Evolutionary conservation across 2,888 invertebrate species (phyloP).

Genomic region (Agrilus biguttatus): DNA sequence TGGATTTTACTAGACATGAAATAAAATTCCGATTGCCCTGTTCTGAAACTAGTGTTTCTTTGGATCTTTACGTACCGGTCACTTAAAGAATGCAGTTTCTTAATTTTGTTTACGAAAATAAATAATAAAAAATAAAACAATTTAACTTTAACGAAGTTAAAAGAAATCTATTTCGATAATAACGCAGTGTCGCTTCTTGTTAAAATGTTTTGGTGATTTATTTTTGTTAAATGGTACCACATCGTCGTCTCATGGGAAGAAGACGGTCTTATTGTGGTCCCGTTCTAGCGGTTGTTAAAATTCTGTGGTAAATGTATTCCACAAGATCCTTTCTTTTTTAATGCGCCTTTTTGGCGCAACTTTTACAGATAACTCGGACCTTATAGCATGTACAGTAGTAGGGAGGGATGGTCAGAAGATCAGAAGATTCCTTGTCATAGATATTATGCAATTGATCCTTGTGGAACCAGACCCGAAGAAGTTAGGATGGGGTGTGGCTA

Average conservation of each 20-base stretch:
- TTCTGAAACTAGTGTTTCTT: too few relatives aligned
- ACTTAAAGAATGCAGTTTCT: too few relatives aligned
- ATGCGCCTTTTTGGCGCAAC: slow-evolving; percentile 1
- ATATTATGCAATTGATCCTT: slow-evolving; percentile 84
- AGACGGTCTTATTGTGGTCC: slow-evolving; percentile 1
- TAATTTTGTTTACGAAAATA: too few relatives aligned
- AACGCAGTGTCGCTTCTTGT: slow-evolving; percentile 2
- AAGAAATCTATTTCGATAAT: background rate
- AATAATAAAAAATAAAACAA: too few relatives aligned
- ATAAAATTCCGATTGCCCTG: too few relatives aligned
- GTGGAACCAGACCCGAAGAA: slow-evolving; percentile 93
- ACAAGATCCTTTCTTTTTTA: slow-evolving; percentile 8
- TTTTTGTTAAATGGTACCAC: slow-evolving; percentile 1
- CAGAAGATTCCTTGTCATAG: slow-evolving; percentile 90
- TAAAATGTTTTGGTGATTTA: slow-evolving; percentile 1
- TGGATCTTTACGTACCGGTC: too few relatives aligned
- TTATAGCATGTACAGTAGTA: slow-evolving; percentile 90
- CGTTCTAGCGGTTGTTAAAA: slow-evolving; percentile 17
- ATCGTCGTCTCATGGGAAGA: background rate
- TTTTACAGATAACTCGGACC: slow-evolving; percentile 84
- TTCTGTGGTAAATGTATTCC: slow-evolving; percentile 13
- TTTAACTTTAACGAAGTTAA: too few relatives aligned
- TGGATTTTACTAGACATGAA: too few relatives aligned
- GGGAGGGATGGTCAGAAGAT: slow-evolving; percentile 81
- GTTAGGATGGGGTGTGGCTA: slow-evolving; percentile 95